Evolutionary conservation across 2,888 invertebrate species (phyloP).

Genomic region (Xanthorhoe spadicearia): DNA sequence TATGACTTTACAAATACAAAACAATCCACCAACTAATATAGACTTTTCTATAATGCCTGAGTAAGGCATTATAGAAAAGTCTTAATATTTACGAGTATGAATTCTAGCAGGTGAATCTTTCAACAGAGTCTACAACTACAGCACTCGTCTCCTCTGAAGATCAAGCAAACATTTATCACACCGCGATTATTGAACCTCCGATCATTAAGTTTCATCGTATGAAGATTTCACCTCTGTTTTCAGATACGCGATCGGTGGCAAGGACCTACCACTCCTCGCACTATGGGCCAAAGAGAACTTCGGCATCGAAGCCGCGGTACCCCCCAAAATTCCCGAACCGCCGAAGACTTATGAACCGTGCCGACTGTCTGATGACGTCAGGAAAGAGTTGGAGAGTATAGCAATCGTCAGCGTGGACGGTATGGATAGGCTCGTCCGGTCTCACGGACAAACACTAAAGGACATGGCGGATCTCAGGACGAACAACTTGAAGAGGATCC

Average conservation of each 20-base stretch:
- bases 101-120: no score
- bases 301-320: conserved; percentile 84
- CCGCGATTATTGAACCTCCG: no score
- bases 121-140: no score
- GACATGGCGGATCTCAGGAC: conserved; percentile 92
- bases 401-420: conserved; percentile 85
- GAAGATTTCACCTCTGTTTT: conserved; percentile 2
- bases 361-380: conserved; percentile 85
- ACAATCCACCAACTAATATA: no score
- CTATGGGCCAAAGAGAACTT: conserved; percentile 92
- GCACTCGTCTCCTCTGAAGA: no score
- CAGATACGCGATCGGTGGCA: conserved; percentile 91
- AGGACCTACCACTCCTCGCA: conserved; percentile 90
- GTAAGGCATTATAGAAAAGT: no score
- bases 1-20: no score
- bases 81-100: no score
- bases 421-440: conserved; percentile 93
- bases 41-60: no score
- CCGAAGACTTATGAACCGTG: conserved; percentile 88
- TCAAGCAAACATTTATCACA: no score
- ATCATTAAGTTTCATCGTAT: not conserved
- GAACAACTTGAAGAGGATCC: conserved; percentile 92
- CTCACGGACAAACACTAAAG: conserved; percentile 96
- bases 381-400: conserved; percentile 83
- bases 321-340: conserved; percentile 76